Evolutionary conservation across 2,888 invertebrate species (phyloP), one percentile per base, ranked within the genome.

Genomic region (Leucania comma): DNA sequence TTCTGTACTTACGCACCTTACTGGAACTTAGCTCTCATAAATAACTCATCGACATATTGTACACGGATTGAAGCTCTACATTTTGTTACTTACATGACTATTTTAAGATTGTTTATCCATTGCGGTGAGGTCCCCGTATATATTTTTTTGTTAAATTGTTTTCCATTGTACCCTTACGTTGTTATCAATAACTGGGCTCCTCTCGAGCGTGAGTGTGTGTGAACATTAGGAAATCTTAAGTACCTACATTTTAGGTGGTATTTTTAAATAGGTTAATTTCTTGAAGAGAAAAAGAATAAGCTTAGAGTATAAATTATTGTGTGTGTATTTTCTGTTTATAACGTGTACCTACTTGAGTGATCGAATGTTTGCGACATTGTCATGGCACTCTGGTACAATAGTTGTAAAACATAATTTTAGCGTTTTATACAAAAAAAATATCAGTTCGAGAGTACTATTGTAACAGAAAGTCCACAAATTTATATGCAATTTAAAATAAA

Each of bases 401-500:
- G 92, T 88, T 93, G 90, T 94, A 90, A 89, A 92, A 91, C 91
- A 93, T 93, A 86, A 94, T 91, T 93, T 93, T 94, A 95, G 93
- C 92, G 90, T 95, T 95, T 95, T 95, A 95, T 95, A 95, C 94
- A 93, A 94, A 93, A 88, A 80, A 84, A 87, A 94, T 95, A 94
- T 94, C 94, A 94, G 90, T 93, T 90, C 88, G 92, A 93, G 92
- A 94, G 91, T 93, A 95, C 94, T 95, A 95, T 95, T 95, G 94
- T 95, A 94, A 95, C 95, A 94, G 95, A 93, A 95, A 95, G 95
- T 96, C 95, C 96, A 95, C 95, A 95, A 94, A 95, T 95, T 96
- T 95, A 94, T 95, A 96, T 95, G 95, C 95, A 95, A 94, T 94
- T 93, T 92, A 95, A 95, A 94, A 91, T 95, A 95, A 95, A 94